phyloP scores from a whole-genome alignment of 2,797 vertebrate species.

The Thamnophis elegans region DNA sequence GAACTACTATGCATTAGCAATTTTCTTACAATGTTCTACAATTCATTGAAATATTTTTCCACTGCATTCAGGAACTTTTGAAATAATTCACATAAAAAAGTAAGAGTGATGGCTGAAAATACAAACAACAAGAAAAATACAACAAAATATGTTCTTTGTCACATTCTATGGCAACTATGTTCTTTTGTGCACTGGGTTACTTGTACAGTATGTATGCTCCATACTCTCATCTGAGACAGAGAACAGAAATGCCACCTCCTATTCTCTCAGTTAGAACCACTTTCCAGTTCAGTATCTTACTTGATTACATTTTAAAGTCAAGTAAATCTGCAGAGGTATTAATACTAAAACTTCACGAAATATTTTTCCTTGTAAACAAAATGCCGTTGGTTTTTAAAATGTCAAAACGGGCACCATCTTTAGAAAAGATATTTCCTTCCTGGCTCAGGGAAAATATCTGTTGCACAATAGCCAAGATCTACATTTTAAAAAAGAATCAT shows the following conservation, averaged over 20 bases:
- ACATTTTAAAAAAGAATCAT: background rate
- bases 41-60: background rate
- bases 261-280: background rate
- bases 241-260: background rate
- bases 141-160: background rate
- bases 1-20: background rate
- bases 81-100: background rate
- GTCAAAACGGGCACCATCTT: background rate
- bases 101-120: background rate
- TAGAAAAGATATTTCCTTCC: background rate
- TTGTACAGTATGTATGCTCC: background rate
- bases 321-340: background rate
- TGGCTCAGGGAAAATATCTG: background rate
- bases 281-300: background rate
- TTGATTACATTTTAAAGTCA: background rate
- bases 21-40: background rate
- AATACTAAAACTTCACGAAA: background rate
- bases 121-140: background rate
- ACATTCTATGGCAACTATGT: background rate
- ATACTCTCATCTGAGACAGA: background rate
- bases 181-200: background rate
- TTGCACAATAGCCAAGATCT: background rate
- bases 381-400: background rate
- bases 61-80: background rate
- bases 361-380: background rate